phyloP scores from a whole-genome alignment of 2,888 invertebrate genomes.

The Tridacna gigas region DNA sequence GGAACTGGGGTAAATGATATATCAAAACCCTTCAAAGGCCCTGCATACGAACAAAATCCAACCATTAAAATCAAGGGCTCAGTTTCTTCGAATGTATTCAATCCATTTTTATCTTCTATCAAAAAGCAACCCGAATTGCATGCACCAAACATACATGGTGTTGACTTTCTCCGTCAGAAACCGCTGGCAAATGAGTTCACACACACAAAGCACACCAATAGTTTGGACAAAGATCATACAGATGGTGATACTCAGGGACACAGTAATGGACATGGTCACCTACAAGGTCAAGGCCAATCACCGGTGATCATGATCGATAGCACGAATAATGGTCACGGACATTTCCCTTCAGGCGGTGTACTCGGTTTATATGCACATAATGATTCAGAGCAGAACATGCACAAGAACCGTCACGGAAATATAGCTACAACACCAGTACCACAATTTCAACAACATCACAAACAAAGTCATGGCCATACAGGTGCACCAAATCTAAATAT shows the following conservation, averaged over 20 bases:
- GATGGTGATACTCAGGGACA: neutral
- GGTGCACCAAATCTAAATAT: neutral
- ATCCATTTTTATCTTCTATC: neutral
- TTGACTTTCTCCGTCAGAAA: conserved; percentile 14
- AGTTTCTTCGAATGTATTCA: neutral
- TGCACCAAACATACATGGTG: neutral
- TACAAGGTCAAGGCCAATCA: neutral
- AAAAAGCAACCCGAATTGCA: neutral
- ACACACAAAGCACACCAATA: conserved; percentile 16
- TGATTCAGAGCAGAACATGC: neutral
- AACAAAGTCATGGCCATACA: neutral
- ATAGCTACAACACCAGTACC: neutral
- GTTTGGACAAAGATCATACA: neutral
- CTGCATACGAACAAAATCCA: neutral
- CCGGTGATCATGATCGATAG: too few relatives aligned
- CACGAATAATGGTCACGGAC: neutral
- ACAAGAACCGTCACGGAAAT: neutral
- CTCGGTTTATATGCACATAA: conserved; percentile 12
- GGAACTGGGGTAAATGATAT: neutral
- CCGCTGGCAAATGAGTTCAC: conserved; percentile 8
- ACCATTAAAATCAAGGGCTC: neutral
- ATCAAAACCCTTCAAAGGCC: neutral
- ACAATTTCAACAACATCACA: neutral
- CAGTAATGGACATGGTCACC: neutral
- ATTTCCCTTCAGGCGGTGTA: neutral